Percentiles rank a stretch among this genome's conserved stretches.
These are phyloP conservation scores for Euspilapteryx auroguttella DNA, from an alignment of 2,888 invertebrate species.

Conservation along the genomic window DNA sequence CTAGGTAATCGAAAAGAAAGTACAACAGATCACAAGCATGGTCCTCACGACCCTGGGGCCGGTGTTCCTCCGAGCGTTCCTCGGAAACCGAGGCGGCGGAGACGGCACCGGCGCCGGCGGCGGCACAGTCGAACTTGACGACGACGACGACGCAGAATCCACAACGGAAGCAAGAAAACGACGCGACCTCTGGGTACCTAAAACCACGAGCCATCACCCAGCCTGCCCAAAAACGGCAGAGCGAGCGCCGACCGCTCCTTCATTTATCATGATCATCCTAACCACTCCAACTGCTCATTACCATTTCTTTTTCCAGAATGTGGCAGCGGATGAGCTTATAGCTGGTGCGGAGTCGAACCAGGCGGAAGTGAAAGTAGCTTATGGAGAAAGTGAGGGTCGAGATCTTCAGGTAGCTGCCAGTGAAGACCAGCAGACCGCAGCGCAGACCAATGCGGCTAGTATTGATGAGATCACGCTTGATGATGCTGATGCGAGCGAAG, in stretches of 20 bases:
- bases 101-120: constrained; percentile 32
- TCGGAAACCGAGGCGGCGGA: constrained; percentile 49
- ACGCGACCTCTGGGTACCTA: constrained; percentile 12
- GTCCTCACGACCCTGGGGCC: constrained; percentile 78
- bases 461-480: constrained; percentile 72
- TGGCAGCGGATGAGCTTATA: constrained; percentile 40
- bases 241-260: background rate
- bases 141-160: constrained; percentile 50
- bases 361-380: constrained; percentile 65
- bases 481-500: constrained; percentile 71
- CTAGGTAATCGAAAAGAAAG: constrained; percentile 75
- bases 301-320: constrained; percentile 24
- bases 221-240: background rate
- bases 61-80: constrained; percentile 65
- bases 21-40: constrained; percentile 72
- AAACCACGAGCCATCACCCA: constrained; percentile 13
- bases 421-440: constrained; percentile 52
- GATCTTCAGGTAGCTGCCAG: constrained; percentile 16
- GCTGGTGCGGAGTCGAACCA: constrained; percentile 64
- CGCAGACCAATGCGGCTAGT: constrained; percentile 65
- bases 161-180: constrained; percentile 65
- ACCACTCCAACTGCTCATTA: background rate
- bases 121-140: constrained; percentile 44
- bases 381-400: constrained; percentile 27
- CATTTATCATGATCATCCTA: background rate